Evolutionary conservation across 2,888 invertebrate genomes (phyloP), one percentile per base, ranked within the genome.

Genomic region (Megamerina dolium): DNA sequence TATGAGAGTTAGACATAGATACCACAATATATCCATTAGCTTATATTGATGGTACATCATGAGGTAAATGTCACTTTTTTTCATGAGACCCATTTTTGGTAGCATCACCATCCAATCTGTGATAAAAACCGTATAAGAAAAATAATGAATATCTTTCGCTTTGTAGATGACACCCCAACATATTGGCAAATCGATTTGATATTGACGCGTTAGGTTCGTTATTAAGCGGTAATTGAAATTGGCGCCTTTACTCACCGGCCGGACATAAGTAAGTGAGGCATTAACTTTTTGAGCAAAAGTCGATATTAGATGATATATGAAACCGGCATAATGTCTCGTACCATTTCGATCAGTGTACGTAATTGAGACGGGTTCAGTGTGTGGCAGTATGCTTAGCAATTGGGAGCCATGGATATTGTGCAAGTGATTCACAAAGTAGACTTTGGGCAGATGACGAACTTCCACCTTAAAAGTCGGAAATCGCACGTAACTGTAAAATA

Each of bases 91-190:
- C 17, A 32, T n/a, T 17, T 12, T 23, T n/a, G 46, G 46, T 17
- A 46, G 12, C 46, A 43, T 46, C 16, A 40, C 43, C 36, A 43
- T 39, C 46, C 46, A 46, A 8, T 32, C 20, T 13, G 17, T 21
- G 12, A 43, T 43, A 18, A 43, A 42, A 13, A 46, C 40, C 17
- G 43, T 37, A 16, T 40, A 17, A 3, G 46, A 43, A 10, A 43
- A n/a, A n/a, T n/a, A n/a, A n/a, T n/a, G n/a, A n/a, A n/a, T n/a
- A n/a, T n/a, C n/a, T n/a, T n/a, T n/a, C n/a, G n/a, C n/a, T n/a
- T n/a, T n/a, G n/a, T n/a, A n/a, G n/a, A n/a, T n/a, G n/a, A n/a
- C n/a, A n/a, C n/a, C n/a, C 29, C 42, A 26, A 12, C 36, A 31
- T 5, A 46, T 43, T 0, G 46, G 43, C 3, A 46, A 12, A 21